Evolutionary conservation across 2,797 vertebrate genomes (phyloP).

Genomic region (Syndactyla subalaris): DNA sequence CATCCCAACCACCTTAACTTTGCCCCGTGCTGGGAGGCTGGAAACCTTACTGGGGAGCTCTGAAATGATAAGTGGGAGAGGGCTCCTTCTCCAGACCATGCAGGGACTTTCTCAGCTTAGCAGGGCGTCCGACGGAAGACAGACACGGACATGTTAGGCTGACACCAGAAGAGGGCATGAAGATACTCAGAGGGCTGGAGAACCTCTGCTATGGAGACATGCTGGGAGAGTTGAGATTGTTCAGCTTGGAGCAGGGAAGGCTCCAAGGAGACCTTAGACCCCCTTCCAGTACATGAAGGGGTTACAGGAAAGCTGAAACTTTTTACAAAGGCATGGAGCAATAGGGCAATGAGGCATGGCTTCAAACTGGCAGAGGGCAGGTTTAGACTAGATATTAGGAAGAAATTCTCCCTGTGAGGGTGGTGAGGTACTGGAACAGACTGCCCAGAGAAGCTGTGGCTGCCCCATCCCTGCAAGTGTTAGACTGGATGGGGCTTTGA

Average conservation of each 20-base stretch:
- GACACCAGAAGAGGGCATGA: background rate
- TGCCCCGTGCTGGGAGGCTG: background rate
- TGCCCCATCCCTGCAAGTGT: background rate
- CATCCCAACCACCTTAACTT: background rate
- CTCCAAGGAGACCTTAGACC: background rate
- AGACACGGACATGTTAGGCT: background rate
- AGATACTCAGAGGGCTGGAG: background rate
- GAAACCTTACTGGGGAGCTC: background rate
- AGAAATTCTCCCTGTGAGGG: background rate
- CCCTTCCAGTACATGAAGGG: background rate
- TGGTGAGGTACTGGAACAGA: background rate
- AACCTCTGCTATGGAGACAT: background rate
- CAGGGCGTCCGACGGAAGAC: rapidly evolving
- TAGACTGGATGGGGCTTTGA: background rate
- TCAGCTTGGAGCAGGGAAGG: background rate
- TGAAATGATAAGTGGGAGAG: background rate
- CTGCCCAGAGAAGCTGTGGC: background rate
- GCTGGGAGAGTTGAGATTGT: background rate
- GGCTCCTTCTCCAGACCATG: background rate
- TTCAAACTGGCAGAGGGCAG: background rate
- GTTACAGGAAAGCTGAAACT: background rate
- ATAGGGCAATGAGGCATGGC: background rate
- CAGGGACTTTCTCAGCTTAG: background rate
- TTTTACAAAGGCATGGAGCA: background rate
- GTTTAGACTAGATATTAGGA: background rate